These are phyloP conservation scores for Zeus faber DNA, from an alignment of 2,113 vertebrate species.

Conservation along the genomic window DNA sequence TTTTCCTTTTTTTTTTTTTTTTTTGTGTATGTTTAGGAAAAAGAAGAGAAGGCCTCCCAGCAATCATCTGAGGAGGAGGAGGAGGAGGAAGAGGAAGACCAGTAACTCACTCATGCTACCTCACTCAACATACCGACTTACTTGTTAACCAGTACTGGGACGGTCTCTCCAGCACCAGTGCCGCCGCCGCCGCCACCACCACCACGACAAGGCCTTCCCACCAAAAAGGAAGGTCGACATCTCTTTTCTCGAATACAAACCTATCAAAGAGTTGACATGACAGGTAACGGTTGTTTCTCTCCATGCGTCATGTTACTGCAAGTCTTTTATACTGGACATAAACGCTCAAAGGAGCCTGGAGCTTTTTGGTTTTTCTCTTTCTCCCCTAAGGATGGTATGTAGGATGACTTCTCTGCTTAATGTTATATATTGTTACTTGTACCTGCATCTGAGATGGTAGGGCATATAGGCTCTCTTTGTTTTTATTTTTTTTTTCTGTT, in stretches of 20 bases:
- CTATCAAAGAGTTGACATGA: constrained; percentile 55
- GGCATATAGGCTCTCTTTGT: constrained; percentile 56
- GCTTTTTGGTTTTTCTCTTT: not conserved
- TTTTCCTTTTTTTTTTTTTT: constrained; percentile 27
- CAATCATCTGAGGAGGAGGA: constrained; percentile 93
- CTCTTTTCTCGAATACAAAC: constrained; percentile 66
- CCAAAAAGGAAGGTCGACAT: constrained; percentile 51
- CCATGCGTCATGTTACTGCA: constrained; percentile 61
- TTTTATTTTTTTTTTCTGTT: no score
- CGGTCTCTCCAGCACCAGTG: constrained; percentile 69
- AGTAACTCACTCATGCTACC: constrained; percentile 86
- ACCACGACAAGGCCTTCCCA: constrained; percentile 45
- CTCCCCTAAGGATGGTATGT: constrained; percentile 41
- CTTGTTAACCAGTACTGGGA: constrained; percentile 76
- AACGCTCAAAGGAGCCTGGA: constrained; percentile 61
- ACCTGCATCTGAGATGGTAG: constrained; percentile 64
- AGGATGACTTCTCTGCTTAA: constrained; percentile 54
- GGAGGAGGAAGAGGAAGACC: constrained; percentile 91
- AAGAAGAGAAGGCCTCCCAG: constrained; percentile 89
- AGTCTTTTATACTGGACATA: constrained; percentile 79
- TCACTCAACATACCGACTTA: constrained; percentile 79
- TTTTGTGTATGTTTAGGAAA: constrained; percentile 71
- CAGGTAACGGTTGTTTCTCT: constrained; percentile 61
- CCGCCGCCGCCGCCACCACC: constrained; percentile 66
- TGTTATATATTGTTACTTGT: constrained; percentile 54